phyloP scores from a whole-genome alignment of 2,888 invertebrate genomes.

The Hypsopygia costalis region DNA sequence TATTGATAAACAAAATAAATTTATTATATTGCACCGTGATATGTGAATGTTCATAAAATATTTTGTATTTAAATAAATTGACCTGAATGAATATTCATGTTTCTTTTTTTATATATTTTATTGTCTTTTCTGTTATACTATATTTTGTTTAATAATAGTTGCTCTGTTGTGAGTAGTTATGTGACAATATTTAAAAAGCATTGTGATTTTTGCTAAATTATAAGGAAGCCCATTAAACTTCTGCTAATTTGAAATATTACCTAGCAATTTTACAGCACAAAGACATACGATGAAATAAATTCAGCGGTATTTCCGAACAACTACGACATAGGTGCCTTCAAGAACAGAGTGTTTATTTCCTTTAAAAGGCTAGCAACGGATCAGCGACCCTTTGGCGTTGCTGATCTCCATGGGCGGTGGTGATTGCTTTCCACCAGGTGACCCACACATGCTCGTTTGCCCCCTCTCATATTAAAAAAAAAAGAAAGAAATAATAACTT shows the following conservation, averaged over 20 bases:
- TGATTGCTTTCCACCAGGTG: too few relatives aligned
- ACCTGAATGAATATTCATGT: slow-evolving; percentile 1
- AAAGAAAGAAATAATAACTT: too few relatives aligned
- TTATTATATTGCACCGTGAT: slow-evolving; percentile 8
- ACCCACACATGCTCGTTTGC: too few relatives aligned
- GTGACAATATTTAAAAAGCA: slow-evolving; percentile 1
- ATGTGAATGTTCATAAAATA: slow-evolving; percentile 6
- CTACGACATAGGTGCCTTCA: too few relatives aligned
- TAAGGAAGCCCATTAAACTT: slow-evolving; percentile 6
- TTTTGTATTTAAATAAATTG: slow-evolving; percentile 5
- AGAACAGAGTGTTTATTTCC: too few relatives aligned
- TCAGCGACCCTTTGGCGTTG: too few relatives aligned
- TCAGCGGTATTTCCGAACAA: too few relatives aligned
- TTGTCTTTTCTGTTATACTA: slow-evolving; percentile 6
- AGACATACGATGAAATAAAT: neutral
- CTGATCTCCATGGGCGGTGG: too few relatives aligned
- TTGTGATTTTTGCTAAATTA: slow-evolving; percentile 1
- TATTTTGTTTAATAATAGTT: neutral
- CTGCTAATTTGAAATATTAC: neutral
- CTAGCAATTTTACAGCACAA: neutral
- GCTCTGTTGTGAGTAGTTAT: neutral
- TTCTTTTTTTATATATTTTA: slow-evolving; percentile 2
- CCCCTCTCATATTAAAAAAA: too few relatives aligned
- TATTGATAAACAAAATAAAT: slow-evolving; percentile 4
- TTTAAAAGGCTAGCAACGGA: too few relatives aligned